Conservation (phyloP, 2,797 vertebrate genomes). For the Aldrovandia affinis region DNA sequence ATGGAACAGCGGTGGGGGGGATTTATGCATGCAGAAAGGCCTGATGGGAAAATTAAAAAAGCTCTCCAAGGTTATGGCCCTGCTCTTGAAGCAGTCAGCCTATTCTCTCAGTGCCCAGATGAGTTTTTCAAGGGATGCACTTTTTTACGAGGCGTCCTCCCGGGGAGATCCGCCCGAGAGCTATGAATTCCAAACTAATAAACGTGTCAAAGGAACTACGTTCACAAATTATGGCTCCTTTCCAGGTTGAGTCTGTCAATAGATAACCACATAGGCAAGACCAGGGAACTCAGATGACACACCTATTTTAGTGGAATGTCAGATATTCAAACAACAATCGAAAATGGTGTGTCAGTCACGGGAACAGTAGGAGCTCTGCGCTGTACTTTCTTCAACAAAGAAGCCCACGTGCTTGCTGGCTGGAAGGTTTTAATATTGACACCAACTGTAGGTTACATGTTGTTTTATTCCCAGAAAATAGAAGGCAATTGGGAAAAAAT, state of each 20-base stretch:
- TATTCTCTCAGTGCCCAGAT: background rate
- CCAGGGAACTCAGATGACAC: background rate
- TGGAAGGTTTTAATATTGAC: background rate
- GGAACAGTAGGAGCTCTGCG: background rate
- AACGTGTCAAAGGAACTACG: background rate
- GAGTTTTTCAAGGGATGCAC: background rate
- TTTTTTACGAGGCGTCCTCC: background rate
- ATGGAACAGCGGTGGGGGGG: background rate
- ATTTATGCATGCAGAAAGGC: background rate
- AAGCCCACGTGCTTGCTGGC: background rate
- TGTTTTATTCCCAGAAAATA: too few relatives aligned
- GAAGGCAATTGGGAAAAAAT: too few relatives aligned
- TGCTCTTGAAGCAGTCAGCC: background rate
- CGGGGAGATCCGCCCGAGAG: background rate
- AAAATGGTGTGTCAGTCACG: background rate
- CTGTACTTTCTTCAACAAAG: background rate
- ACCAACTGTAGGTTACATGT: too few relatives aligned
- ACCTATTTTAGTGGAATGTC: background rate
- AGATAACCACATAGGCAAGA: background rate
- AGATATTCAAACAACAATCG: background rate
- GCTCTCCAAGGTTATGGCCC: background rate
- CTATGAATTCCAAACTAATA: background rate
- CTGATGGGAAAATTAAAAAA: background rate
- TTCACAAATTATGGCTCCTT: background rate
- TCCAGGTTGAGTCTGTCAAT: background rate